Conservation (phyloP, 1,140 invertebrate species). For the Pemphigus obesinymphae region DNA sequence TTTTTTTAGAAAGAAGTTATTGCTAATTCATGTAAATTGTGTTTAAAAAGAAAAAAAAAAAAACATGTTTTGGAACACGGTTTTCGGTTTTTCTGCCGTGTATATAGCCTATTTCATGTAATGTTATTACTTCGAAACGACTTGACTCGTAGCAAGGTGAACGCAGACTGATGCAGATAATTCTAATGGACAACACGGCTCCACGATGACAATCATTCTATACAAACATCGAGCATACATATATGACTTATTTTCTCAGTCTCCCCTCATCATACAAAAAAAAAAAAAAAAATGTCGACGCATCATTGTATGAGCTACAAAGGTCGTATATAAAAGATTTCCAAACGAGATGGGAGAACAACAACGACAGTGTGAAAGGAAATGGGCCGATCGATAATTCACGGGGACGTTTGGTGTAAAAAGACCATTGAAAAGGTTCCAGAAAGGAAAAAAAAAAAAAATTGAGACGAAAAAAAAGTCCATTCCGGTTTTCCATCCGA, state of each 20-base stretch:
- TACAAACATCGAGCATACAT: neutral
- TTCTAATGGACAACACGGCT: neutral
- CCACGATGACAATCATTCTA: neutral
- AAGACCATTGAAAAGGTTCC: conserved; percentile 2
- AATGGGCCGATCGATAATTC: conserved; percentile 25
- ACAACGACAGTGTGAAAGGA: neutral
- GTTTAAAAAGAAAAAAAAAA: too few species aligned
- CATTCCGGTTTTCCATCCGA: neutral
- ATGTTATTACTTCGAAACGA: neutral
- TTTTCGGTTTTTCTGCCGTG: neutral
- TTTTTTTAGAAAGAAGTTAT: too few species aligned
- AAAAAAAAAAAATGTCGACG: too few species aligned
- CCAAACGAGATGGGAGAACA: neutral
- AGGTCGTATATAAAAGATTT: neutral
- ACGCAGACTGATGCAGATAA: neutral
- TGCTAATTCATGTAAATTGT: too few species aligned
- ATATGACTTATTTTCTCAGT: neutral
- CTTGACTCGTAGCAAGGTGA: too few species aligned
- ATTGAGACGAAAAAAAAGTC: conserved; percentile 17
- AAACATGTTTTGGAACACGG: neutral
- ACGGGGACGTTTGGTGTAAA: conserved; percentile 20
- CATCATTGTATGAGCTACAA: neutral
- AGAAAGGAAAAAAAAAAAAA: neutral
- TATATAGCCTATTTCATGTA: neutral
- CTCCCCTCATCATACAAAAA: too few species aligned